Evolutionary conservation across 2,888 invertebrate genomes (phyloP), one percentile per base, ranked within the genome.

Genomic region (Drosophila melanosoma): DNA sequence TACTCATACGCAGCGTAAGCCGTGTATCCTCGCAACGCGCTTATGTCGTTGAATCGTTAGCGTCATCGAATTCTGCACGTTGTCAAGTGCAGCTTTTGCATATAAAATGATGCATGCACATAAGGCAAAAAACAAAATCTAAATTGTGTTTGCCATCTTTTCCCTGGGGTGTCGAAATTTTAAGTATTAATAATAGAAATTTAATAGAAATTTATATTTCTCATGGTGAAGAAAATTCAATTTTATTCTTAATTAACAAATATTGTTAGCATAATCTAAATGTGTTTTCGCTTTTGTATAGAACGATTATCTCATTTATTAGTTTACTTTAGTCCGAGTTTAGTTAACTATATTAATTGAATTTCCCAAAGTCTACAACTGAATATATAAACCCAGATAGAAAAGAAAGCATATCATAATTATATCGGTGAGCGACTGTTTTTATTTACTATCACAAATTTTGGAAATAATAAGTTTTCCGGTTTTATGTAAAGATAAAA

Each of bases 1-100:
- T 83, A 88, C 86, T 80, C 82, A 86, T 86, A 86, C 82, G 86
- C 82, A 69, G 64, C 69, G 75, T 75, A 56, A 42, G 64, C 71
- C 60, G 49, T 48, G 60, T 10, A n/a, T 15, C 8, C 23, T 29
- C 54, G 29, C 49, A 49, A 10, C 49, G 26, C 51, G n/a, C 51
- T n/a, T 32, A 32, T 51, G n/a, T 32, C 51, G 23, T 5, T 40
- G 32, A 57, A 38, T 36, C 59, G 35, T n/a, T 38, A 53, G 49
- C 62, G 70, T 69, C 61, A 68, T 51, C 77, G 82, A 60, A 77
- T 79, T 79, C 79, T 52, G 58, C 64, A 60, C 62, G 69, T 66
- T 74, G 56, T 69, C 67, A 64, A 79, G 63, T 67, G 76, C 58
- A 54, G 62, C 53, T 52, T 54, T 72, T 69, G 79, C 67, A 83